Base-by-base conservation (phyloP, 2,888 invertebrate genomes). In the Vanessa cardui region DNA sequence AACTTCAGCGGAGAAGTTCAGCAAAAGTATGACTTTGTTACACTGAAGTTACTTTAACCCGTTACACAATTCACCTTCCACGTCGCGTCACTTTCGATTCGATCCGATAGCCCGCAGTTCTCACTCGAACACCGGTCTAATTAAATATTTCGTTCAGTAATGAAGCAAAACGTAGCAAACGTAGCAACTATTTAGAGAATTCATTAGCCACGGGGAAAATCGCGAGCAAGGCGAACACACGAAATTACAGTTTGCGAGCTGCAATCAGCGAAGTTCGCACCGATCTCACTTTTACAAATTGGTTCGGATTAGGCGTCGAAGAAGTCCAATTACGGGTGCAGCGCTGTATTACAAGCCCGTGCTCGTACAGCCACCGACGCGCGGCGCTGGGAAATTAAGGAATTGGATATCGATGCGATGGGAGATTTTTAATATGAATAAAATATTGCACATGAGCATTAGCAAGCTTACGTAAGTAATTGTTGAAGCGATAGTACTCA, bases 251-350 rank as follows among this genome's bases (percentile, higher is more conserved):
- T 33, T 45, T 6, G 58, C 50, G 44, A 59, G 59, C 45, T 63
- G 59, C 58, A 63, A 68, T 67, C 67, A 54, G 46, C 45, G 52
- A 68, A 68, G 63, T 68, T 63, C 52, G 63, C 52, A 52, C 50
- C 50, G 63, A 63, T 54, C 54, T 63, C 63, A 63, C 59, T 68
- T 68, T 68, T 52, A 68, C 62, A 68, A 68, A 64, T 66, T 68
- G 63, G 60, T 50, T 26, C 49, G 68, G 66, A 61, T 62, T 56
- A 58, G 46, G 26, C 18, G 39, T 18, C 39, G 39, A 49, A 49
- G 49, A 16, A 21, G 49, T 49, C 65, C 68, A 62, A 69, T 65
- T 68, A 58, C 68, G 58, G 16, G 58, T 49, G 60, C 58, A 58
- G 39, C 54, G 64, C 58, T 65, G 65, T 62, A 59, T 58, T 62